Evolutionary conservation across 2,113 vertebrate genomes (phyloP).

Genomic region (Pedetes capensis): DNA sequence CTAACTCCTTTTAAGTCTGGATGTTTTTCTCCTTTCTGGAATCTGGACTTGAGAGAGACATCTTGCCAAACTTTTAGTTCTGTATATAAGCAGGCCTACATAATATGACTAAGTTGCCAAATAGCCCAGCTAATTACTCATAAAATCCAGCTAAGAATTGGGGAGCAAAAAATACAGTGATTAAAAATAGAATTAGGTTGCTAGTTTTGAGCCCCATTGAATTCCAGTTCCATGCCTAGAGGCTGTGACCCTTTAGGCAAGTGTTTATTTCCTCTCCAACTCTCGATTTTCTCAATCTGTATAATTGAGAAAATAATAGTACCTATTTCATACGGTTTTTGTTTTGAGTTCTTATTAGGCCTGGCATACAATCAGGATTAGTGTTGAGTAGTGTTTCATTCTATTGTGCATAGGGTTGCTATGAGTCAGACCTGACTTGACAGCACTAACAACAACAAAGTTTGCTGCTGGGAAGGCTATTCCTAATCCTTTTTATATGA

Average conservation of each 20-base stretch:
- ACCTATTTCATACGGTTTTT: background rate
- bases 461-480: background rate
- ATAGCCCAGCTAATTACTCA: background rate
- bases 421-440: too few relatives aligned
- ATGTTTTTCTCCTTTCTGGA: background rate
- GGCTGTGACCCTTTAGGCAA: background rate
- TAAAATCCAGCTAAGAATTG: background rate
- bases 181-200: background rate
- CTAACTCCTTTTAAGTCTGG: background rate
- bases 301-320: background rate
- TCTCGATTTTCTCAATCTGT: background rate
- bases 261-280: background rate
- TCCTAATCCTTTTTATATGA: background rate
- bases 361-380: background rate
- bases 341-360: background rate
- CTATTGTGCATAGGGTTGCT: too few relatives aligned
- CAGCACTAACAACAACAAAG: too few relatives aligned
- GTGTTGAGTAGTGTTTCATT: too few relatives aligned
- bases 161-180: background rate
- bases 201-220: background rate
- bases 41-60: background rate
- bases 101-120: background rate
- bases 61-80: background rate
- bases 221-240: background rate
- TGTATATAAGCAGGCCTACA: background rate